phyloP scores from a whole-genome alignment of 2,888 invertebrate genomes.

The Drosophila gaucha region DNA sequence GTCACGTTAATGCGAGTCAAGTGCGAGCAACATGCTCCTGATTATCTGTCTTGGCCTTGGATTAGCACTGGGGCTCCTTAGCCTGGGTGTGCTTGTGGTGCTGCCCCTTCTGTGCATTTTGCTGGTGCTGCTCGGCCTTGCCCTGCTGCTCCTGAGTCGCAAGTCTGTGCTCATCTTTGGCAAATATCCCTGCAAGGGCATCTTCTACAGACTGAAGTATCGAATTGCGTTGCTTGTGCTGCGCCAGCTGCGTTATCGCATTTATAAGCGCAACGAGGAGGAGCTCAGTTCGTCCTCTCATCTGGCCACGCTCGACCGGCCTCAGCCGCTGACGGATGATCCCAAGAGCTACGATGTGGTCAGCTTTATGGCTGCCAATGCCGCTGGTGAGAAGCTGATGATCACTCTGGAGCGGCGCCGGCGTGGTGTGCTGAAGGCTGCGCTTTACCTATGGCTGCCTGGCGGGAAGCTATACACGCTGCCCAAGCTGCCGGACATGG shows the following conservation, averaged over 20 bases:
- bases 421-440: conserved; percentile 88
- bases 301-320: conserved; percentile 85
- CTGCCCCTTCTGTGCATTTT: conserved; percentile 49
- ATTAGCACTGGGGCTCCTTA: conserved; percentile 51
- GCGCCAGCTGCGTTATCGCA: conserved; percentile 82
- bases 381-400: conserved; percentile 88
- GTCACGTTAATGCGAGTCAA: conserved; percentile 45
- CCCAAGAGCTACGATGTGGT: conserved; percentile 89
- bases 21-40: conserved; percentile 56
- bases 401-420: conserved; percentile 89
- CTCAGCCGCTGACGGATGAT: conserved; percentile 85
- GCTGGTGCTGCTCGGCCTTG: conserved; percentile 52
- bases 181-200: conserved; percentile 86
- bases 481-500: conserved; percentile 89
- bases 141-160: conserved; percentile 68
- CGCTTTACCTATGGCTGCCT: conserved; percentile 89
- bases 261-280: conserved; percentile 77
- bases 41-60: conserved; percentile 52
- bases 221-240: conserved; percentile 85
- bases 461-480: conserved; percentile 89
- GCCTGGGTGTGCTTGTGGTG: conserved; percentile 54
- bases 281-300: conserved; percentile 60
- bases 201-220: conserved; percentile 86
- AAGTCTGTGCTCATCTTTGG: conserved; percentile 85
- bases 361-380: conserved; percentile 89